phyloP scores from a whole-genome alignment of 2,888 invertebrate genomes.

The Diaperis boleti region DNA sequence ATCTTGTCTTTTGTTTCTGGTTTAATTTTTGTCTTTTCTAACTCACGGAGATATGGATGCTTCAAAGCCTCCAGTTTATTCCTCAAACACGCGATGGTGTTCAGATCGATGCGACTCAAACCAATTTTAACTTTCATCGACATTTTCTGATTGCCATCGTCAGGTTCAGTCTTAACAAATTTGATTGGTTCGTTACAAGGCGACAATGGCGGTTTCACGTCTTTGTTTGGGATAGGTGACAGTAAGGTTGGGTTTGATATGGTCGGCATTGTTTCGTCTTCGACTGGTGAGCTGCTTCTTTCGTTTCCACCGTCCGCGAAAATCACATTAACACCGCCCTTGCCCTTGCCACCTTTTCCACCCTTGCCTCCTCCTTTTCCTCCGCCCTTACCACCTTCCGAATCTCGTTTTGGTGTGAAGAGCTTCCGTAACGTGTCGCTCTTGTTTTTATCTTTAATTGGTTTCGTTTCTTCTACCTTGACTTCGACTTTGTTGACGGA shows the following conservation, averaged over 20 bases:
- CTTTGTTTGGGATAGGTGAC: constrained; percentile 57
- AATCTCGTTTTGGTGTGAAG: constrained; percentile 71
- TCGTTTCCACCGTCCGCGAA: constrained; percentile 76
- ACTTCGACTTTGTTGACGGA: constrained; percentile 54
- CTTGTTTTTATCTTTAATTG: constrained; percentile 78
- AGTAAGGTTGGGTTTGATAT: constrained; percentile 58
- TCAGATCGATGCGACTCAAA: constrained; percentile 66
- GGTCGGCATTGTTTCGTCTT: constrained; percentile 61
- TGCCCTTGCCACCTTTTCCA: constrained; percentile 69
- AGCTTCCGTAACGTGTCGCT: constrained; percentile 76
- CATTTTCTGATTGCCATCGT: constrained; percentile 36
- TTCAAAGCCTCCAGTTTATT: constrained; percentile 46
- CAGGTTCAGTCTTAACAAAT: constrained; percentile 66
- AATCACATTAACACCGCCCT: constrained; percentile 76
- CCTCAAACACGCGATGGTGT: constrained; percentile 51
- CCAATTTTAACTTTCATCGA: constrained; percentile 57
- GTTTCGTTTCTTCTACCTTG: constrained; percentile 67
- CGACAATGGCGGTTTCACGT: constrained; percentile 45
- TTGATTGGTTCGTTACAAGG: constrained; percentile 54
- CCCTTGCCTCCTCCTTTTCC: constrained; percentile 78
- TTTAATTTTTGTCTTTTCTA: constrained; percentile 44
- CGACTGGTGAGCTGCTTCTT: constrained; percentile 63
- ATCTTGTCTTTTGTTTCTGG: constrained; percentile 45
- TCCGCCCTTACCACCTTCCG: constrained; percentile 77
- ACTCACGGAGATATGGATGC: constrained; percentile 46